Evolutionary conservation across 23 tunicate species (phyloP), one percentile per base, ranked within the genome.

Genomic region (Aplidium turbinatum): DNA sequence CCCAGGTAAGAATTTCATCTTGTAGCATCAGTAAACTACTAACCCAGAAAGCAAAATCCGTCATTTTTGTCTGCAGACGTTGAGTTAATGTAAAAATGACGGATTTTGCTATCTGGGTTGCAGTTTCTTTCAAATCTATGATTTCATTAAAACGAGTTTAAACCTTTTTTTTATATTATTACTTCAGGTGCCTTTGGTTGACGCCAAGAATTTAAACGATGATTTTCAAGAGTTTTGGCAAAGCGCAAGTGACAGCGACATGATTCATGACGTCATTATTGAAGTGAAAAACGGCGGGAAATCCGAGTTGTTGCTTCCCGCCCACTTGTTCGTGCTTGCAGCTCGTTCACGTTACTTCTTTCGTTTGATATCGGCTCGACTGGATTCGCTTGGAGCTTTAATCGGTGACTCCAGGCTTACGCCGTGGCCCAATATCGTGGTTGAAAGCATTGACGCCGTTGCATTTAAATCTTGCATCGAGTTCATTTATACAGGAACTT

Each of bases 401-500:
- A n/a, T n/a, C n/a, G n/a, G n/a, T n/a, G n/a, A n/a, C n/a, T n/a
- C n/a, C n/a, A n/a, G n/a, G n/a, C n/a, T n/a, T n/a, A 4, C 5
- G 34, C 67, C 26, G 5, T 9, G 25, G 4, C 51, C 50, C 3
- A n/a, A 7, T n/a, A 26, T 70, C n/a, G 32, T 81, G 23, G 42
- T 87, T 35, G 83, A 81, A 68, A 68, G 75, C 34, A 75, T 85
- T 39, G 47, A 88, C 42, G 83, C 96, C 4, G 58, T 50, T 19
- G 72, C 81, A 0, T 48, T 81, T 6, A 58, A 58, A 26, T 78
- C 76, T 58, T 13, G 76, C 4, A 0, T 88, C 39, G 63, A 75
- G 28, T 75, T 75, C n/a, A 56, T 82, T 18, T 88, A 88, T 67
- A 61, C 80, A n/a, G 87, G 81, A 25, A 32, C 73, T 19, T 83